Conservation (phyloP, 1,140 invertebrate genomes). For the Eubasilissa regina region DNA sequence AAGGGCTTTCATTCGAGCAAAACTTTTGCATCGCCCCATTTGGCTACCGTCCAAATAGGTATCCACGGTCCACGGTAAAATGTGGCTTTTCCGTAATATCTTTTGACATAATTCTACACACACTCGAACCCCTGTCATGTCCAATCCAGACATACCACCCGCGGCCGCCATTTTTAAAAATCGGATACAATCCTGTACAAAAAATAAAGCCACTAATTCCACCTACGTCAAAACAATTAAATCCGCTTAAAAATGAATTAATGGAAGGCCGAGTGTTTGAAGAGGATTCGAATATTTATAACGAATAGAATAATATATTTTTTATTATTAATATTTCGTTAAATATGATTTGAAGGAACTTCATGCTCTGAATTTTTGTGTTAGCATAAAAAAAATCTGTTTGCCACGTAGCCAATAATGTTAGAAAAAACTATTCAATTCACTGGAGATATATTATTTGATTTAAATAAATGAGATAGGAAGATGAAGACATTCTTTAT, state of each 20-base stretch:
- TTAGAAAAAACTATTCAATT: too few species aligned
- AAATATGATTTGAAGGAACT: too few species aligned
- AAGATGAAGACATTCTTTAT: too few species aligned
- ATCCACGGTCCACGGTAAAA: slow-evolving; percentile 8
- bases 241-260: slow-evolving; percentile 30
- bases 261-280: slow-evolving; percentile 1
- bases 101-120: slow-evolving; percentile 42
- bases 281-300: slow-evolving; percentile 11
- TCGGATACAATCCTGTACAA: slow-evolving; percentile 18
- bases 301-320: not conserved
- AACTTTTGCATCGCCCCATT: slow-evolving; percentile 41
- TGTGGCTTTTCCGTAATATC: slow-evolving; percentile 35
- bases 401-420: too few species aligned
- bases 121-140: slow-evolving; percentile 38
- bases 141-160: slow-evolving; percentile 32
- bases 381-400: too few species aligned
- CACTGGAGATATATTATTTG: too few species aligned
- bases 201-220: slow-evolving; percentile 31
- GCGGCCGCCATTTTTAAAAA: slow-evolving; percentile 27
- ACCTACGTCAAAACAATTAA: slow-evolving; percentile 39
- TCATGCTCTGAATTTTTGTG: too few species aligned
- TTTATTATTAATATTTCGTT: too few species aligned
- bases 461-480: too few species aligned
- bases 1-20: slow-evolving; percentile 14
- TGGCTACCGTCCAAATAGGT: slow-evolving; percentile 20